phyloP scores from a whole-genome alignment of 2,888 invertebrate species.

The Drosophila leonis region DNA sequence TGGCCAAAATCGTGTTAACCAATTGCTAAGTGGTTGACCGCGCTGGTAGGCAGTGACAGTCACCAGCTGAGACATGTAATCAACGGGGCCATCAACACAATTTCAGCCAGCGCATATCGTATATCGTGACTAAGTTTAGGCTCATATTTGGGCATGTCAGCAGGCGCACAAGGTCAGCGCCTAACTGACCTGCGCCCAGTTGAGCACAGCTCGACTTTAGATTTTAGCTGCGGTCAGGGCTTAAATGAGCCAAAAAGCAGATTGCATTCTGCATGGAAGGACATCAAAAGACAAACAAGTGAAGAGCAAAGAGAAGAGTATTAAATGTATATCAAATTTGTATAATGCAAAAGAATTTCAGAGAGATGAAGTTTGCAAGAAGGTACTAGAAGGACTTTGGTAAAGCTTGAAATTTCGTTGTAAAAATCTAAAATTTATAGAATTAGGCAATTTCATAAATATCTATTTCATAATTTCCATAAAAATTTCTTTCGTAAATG shows the following conservation, averaged over 20 bases:
- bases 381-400: too few species aligned
- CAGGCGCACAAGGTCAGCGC: conserved; percentile 48
- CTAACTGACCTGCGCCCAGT: conserved; percentile 46
- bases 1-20: conserved; percentile 30
- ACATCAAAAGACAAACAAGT: background rate
- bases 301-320: background rate
- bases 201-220: conserved; percentile 4
- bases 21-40: conserved; percentile 40
- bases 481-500: too few species aligned
- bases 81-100: conserved; percentile 41
- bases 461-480: too few species aligned
- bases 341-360: background rate
- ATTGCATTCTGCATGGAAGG: background rate
- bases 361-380: background rate
- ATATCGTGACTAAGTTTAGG: conserved; percentile 17
- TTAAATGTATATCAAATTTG: background rate
- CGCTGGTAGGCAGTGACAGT: conserved; percentile 25
- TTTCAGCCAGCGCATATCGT: conserved; percentile 29
- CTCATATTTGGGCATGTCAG: conserved; percentile 27
- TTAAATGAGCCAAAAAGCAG: background rate
- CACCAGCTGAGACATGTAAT: conserved; percentile 49
- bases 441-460: too few species aligned
- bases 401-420: too few species aligned
- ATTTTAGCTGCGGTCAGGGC: conserved; percentile 3
- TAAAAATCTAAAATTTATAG: too few species aligned